These are phyloP conservation scores for Stegastes partitus DNA, from an alignment of 2,113 vertebrate species.

Conservation along the genomic window DNA sequence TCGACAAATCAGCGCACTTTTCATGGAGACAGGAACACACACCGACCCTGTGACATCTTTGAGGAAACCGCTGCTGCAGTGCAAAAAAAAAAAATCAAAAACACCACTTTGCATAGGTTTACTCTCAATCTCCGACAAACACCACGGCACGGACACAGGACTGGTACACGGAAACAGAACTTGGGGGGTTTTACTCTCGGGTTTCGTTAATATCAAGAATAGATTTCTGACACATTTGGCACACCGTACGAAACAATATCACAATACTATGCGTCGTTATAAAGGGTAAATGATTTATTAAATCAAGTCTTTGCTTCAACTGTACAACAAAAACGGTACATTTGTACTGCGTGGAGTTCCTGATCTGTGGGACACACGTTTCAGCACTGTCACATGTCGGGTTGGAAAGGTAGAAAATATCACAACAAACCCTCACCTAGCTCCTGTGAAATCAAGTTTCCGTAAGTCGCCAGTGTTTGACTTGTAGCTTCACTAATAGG, in stretches of 20 bases:
- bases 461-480: constrained; percentile 1
- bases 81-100: constrained; percentile 11
- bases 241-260: constrained; percentile 64
- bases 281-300: constrained; percentile 76
- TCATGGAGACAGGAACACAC: constrained; percentile 30
- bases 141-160: constrained; percentile 24
- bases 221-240: constrained; percentile 53
- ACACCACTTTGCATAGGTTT: constrained; percentile 69
- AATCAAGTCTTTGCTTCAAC: constrained; percentile 59
- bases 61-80: constrained; percentile 39
- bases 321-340: constrained; percentile 61
- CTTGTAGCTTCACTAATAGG: constrained; percentile 7
- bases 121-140: constrained; percentile 10
- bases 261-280: constrained; percentile 64
- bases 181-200: not conserved
- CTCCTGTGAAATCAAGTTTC: not conserved
- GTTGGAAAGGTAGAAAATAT: constrained; percentile 65
- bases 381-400: constrained; percentile 50
- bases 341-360: constrained; percentile 20
- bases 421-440: constrained; percentile 22
- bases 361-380: constrained; percentile 33
- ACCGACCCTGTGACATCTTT: constrained; percentile 13
- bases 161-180: constrained; percentile 20
- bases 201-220: constrained; percentile 62
- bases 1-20: constrained; percentile 9